A percentile compares a stretch with the other conserved stretches of the same genome.
Conservation (phyloP, 1,140 invertebrate species). For the Battus philenor region DNA sequence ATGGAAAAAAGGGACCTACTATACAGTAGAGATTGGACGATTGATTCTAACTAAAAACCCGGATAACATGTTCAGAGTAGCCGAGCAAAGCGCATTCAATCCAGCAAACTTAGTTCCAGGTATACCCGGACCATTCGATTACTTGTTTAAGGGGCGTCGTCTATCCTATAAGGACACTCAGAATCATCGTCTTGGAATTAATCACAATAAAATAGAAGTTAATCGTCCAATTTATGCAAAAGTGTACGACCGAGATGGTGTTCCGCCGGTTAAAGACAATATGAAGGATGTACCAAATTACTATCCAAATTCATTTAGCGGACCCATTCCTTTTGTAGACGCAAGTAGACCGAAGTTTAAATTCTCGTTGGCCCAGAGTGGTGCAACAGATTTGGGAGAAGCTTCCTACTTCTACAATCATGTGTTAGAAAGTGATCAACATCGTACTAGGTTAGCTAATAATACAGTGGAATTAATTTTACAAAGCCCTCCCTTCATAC, state of each 20-base stretch:
- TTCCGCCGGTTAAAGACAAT: constrained; percentile 77
- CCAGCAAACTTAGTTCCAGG: constrained; percentile 91
- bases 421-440: constrained; percentile 4
- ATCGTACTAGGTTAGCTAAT: constrained; percentile 1
- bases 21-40: constrained; percentile 88
- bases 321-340: constrained; percentile 71
- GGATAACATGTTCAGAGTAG: constrained; percentile 88
- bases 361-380: neutral
- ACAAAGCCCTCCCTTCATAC: constrained; percentile 2
- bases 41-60: constrained; percentile 89
- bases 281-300: constrained; percentile 91
- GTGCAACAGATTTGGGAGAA: constrained; percentile 1
- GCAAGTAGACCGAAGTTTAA: neutral
- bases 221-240: constrained; percentile 87
- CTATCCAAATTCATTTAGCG: constrained; percentile 93
- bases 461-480: constrained; percentile 6
- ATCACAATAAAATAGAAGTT: constrained; percentile 91
- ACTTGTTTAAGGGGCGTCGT: constrained; percentile 89
- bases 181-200: constrained; percentile 88
- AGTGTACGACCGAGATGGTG: constrained; percentile 91
- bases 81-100: constrained; percentile 91
- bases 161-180: constrained; percentile 93
- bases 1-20: constrained; percentile 89
- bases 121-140: constrained; percentile 89
- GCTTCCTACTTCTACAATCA: constrained; percentile 12